Conservation (phyloP, 2,113 vertebrate genomes). For the Alectura lathami region DNA sequence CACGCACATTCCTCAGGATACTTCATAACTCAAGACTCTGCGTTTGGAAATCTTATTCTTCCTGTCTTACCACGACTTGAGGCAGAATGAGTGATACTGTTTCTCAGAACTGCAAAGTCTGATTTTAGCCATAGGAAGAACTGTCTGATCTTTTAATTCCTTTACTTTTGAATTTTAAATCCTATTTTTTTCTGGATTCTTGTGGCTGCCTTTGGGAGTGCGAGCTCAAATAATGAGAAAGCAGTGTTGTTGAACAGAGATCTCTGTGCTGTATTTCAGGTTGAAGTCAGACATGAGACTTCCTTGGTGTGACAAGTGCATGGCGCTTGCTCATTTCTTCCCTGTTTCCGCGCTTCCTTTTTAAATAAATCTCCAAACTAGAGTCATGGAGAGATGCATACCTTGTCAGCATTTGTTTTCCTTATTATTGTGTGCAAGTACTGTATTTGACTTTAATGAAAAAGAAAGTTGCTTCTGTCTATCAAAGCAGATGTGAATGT, state of each 20-base stretch:
- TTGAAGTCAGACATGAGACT: neutral
- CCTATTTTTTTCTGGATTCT: neutral
- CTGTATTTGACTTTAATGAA: neutral
- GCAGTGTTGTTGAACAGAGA: neutral
- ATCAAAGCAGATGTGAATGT: neutral
- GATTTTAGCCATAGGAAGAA: conserved; percentile 12
- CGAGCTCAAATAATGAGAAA: neutral
- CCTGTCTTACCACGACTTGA: conserved; percentile 93
- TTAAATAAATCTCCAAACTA: neutral
- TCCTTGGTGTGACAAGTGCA: neutral
- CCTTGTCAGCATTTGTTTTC: neutral
- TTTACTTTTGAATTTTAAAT: neutral
- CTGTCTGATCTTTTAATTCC: neutral
- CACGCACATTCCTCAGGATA: conserved; percentile 95
- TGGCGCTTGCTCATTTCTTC: neutral
- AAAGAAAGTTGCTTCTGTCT: neutral
- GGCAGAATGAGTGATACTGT: conserved; percentile 78
- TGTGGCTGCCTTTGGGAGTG: neutral
- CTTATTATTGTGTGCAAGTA: neutral
- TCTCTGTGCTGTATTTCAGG: neutral
- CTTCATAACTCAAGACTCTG: conserved; percentile 98
- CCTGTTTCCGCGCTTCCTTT: conserved; percentile 33
- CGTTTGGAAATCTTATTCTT: conserved; percentile 98
- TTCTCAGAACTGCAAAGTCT: neutral
- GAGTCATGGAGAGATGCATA: neutral